Evolutionary conservation across 2,888 invertebrate species (phyloP), one percentile per base, ranked within the genome.

Genomic region (Drosophila tanythrix): DNA sequence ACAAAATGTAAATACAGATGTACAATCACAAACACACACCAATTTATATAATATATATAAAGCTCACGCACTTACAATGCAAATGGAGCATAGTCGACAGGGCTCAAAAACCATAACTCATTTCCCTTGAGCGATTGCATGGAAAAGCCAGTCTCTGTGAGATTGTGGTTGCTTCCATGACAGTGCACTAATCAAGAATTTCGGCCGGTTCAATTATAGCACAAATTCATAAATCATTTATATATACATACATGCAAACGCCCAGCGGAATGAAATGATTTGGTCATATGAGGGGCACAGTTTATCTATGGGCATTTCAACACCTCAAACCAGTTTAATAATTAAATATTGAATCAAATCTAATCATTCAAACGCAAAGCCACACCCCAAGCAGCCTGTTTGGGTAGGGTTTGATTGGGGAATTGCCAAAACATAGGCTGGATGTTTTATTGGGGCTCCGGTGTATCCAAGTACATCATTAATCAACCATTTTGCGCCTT

Each of bases 261-360:
- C 56, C 70, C 78, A 76, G 31, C 50, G 62, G 67, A 70, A 52
- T 53, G 53, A 38, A 59, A 43, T 36, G 33, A 50, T 51, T 55
- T 13, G 25, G 11, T 31, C 51, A 29, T 60, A 52, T 35, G 27
- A 40, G 56, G 10, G 13, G 53, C 52, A 29, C 59, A 67, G 74
- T 55, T 76, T 80, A 80, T 76, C 76, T 76, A 76, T 63, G 58
- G 73, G 75, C 79, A 81, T 83, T 88, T 89, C 86, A 79, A 88
- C 89, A 86, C 88, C 84, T 83, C 80, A 88, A 83, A 83, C 83
- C 86, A 81, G 82, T 82, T 82, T 77, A 88, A 89, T 90, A 90
- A 91, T 90, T 90, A 82, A 90, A 90, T 86, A 88, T 84, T 82
- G 81, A 88, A 88, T 87, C 87, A 88, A 91, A 90, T 88, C 79